These are phyloP conservation scores for Champsocephalus gunnari DNA, from an alignment of 2,797 vertebrate species.

Conservation along the genomic window DNA sequence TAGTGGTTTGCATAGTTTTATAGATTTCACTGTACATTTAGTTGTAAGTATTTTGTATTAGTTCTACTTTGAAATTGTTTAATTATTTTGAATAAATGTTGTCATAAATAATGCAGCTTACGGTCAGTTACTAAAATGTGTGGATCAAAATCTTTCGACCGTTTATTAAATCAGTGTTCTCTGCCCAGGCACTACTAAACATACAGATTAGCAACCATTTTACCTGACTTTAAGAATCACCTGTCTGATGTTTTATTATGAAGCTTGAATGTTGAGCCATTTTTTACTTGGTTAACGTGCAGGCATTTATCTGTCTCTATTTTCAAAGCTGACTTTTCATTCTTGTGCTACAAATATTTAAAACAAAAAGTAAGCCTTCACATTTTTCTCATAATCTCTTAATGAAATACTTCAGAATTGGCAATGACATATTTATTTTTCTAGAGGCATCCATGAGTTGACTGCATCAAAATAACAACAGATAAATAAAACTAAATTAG, in stretches of 20 bases:
- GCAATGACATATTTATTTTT: slow-evolving; percentile 29
- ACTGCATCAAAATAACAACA: slow-evolving; percentile 34
- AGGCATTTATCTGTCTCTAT: slow-evolving; percentile 39
- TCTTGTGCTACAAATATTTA: slow-evolving; percentile 50
- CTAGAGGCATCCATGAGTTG: slow-evolving; percentile 21
- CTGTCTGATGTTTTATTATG: slow-evolving; percentile 8
- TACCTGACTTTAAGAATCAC: slow-evolving; percentile 1
- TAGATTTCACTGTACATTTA: slow-evolving; percentile 37
- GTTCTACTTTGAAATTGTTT: slow-evolving; percentile 40
- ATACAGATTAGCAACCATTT: neutral
- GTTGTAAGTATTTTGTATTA: slow-evolving; percentile 32
- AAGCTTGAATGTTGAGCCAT: neutral
- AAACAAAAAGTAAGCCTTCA: slow-evolving; percentile 26
- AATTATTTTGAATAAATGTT: slow-evolving; percentile 72
- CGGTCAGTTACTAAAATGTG: slow-evolving; percentile 5
- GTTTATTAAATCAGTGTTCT: neutral
- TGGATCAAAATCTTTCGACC: neutral
- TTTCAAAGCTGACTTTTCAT: slow-evolving; percentile 3
- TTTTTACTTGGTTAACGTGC: slow-evolving; percentile 19
- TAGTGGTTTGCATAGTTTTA: slow-evolving; percentile 36
- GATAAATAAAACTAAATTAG: slow-evolving; percentile 45
- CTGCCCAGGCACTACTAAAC: slow-evolving; percentile 17
- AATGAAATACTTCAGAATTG: slow-evolving; percentile 30
- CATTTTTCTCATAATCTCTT: slow-evolving; percentile 24
- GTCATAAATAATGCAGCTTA: slow-evolving; percentile 31